These are phyloP conservation scores for Temnothorax curvispinosus DNA, from an alignment of 1,140 invertebrate species.

Conservation along the genomic window DNA sequence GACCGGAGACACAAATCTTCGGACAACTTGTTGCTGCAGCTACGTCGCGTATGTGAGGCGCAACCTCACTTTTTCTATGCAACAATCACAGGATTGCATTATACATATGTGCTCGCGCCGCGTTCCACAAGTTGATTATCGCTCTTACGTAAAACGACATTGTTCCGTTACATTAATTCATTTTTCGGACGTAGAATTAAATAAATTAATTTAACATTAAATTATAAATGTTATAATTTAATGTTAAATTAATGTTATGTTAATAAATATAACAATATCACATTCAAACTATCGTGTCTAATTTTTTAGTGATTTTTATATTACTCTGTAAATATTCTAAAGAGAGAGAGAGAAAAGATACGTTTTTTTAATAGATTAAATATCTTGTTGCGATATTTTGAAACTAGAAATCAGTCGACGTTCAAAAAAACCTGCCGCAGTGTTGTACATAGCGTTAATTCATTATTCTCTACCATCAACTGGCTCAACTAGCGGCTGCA, in stretches of 20 bases:
- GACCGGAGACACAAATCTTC: slow-evolving; percentile 38
- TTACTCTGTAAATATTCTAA: not conserved
- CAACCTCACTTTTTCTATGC: slow-evolving; percentile 37
- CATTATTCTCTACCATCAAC: not conserved
- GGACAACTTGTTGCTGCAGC: slow-evolving; percentile 36
- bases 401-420: not conserved
- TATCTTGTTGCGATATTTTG: not conserved
- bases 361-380: not conserved
- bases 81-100: slow-evolving; percentile 42
- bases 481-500: not conserved
- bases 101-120: not conserved
- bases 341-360: not conserved
- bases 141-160: slow-evolving; percentile 46
- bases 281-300: not conserved
- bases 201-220: not conserved
- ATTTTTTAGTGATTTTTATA: not conserved
- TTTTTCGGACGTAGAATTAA: not conserved
- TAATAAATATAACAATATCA: not conserved
- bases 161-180: slow-evolving; percentile 43
- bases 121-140: slow-evolving; percentile 34
- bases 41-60: slow-evolving; percentile 39
- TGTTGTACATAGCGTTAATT: not conserved
- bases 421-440: not conserved
- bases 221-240: no score
- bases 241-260: no score